These are phyloP conservation scores for Dipodomys ordii DNA, from an alignment of 2,113 vertebrate genomes.

Conservation along the genomic window DNA sequence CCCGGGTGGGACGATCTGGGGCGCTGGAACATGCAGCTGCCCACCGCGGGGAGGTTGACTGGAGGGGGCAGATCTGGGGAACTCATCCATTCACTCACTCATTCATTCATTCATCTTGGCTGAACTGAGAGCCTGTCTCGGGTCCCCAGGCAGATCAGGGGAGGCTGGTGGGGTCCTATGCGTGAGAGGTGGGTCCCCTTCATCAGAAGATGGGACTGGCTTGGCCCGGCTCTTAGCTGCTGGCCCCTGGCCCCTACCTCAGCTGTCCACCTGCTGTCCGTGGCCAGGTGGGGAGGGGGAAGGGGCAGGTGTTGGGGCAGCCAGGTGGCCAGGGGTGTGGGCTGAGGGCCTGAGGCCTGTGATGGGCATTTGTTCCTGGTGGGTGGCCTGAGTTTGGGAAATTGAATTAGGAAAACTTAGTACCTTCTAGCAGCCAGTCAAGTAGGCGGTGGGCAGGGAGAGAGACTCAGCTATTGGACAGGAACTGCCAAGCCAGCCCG, in stretches of 20 bases:
- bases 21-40: background rate
- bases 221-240: background rate
- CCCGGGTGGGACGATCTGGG: background rate
- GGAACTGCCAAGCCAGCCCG: rapidly evolving
- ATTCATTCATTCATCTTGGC: background rate
- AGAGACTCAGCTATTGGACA: background rate
- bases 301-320: background rate
- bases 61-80: background rate
- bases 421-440: background rate
- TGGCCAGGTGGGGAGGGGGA: background rate
- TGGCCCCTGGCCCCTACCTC: no score
- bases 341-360: background rate
- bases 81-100: background rate
- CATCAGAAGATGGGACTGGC: background rate
- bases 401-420: background rate
- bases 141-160: background rate
- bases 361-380: background rate
- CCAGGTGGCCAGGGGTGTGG: rapidly evolving
- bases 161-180: background rate
- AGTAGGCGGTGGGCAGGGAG: background rate
- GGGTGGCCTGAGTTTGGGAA: background rate
- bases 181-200: background rate
- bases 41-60: background rate
- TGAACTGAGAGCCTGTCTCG: background rate
- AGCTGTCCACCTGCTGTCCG: background rate